phyloP scores from a whole-genome alignment of 2,113 vertebrate genomes.

The Galeopterus variegatus region DNA sequence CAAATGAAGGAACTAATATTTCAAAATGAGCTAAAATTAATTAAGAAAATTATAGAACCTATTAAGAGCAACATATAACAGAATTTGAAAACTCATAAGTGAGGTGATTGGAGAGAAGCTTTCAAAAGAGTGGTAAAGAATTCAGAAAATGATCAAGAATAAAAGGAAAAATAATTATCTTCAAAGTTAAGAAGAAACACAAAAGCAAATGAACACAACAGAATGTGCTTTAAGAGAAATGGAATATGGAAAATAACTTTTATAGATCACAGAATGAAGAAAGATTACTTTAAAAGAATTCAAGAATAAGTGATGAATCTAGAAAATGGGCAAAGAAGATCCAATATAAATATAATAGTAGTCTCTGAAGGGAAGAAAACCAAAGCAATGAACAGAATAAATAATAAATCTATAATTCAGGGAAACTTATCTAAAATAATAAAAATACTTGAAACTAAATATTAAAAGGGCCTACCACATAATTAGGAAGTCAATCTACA shows the following conservation, averaged over 20 bases:
- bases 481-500: not conserved
- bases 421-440: not conserved
- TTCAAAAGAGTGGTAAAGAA: not conserved
- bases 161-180: not conserved
- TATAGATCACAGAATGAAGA: slow-evolving; percentile 5
- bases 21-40: slow-evolving; percentile 10
- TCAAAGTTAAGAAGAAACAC: not conserved
- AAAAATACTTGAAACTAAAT: not conserved
- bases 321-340: not conserved
- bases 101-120: not conserved
- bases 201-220: not conserved
- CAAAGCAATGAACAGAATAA: not conserved
- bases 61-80: not conserved
- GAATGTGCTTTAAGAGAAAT: not conserved
- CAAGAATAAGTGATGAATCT: not conserved
- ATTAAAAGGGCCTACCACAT: not conserved
- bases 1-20: not conserved
- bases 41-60: not conserved
- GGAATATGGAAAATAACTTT: not conserved
- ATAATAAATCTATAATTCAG: not conserved
- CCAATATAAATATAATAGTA: not conserved
- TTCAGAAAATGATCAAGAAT: slow-evolving; percentile 3
- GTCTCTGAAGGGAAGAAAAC: not conserved
- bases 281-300: not conserved
- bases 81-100: not conserved